Evolutionary conservation across 2,797 vertebrate species (phyloP), one percentile per base, ranked within the genome.

Genomic region (Crax fasciolata): DNA sequence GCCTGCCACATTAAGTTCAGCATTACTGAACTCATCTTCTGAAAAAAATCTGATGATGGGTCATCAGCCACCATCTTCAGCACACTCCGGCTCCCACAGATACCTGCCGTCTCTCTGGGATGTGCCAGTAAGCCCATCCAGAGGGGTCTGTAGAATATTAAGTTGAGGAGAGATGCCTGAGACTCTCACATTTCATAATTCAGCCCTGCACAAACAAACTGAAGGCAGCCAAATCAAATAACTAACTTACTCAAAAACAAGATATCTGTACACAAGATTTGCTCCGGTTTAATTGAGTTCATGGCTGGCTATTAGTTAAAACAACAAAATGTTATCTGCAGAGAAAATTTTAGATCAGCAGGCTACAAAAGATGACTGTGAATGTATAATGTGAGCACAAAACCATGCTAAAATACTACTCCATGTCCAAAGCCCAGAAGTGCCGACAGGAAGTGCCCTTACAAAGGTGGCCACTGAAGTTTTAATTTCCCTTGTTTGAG

Each of bases 161-260:
- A 84, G 41, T 35, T 48, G 51, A 79, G 70, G 84, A 85, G 63
- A 92, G 48, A 70, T 66, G 7, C 44, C 65, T 51, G 73, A 76
- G 46, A 51, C 28, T 41, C 58, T 57, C 6, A 7, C 65, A 41
- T 48, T 92, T 92, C 8, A 6, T 85, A 10, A 16, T 71, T 35
- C 90, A 72, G 72, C 48, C 68, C 73, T 78, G 14, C 32, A n/a
- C 7, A 38, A 85, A 84, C 39, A 88, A 81, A 72, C 11, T 24
- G 58, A 74, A 83, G 49, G 30, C 80, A 83, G 58, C 54, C 82
- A 92, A 94, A 84, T 55, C 48, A 94, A 96, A 86, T 81, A 84
- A 92, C 59, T 39, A 15, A 79, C 25, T 89, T 85, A 55, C 19
- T 78, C 62, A 73, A 78, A 89, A 82, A 57, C 66, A 93, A 84